Conservation (phyloP, 1,140 invertebrate genomes). For the Drosophila dunni region DNA sequence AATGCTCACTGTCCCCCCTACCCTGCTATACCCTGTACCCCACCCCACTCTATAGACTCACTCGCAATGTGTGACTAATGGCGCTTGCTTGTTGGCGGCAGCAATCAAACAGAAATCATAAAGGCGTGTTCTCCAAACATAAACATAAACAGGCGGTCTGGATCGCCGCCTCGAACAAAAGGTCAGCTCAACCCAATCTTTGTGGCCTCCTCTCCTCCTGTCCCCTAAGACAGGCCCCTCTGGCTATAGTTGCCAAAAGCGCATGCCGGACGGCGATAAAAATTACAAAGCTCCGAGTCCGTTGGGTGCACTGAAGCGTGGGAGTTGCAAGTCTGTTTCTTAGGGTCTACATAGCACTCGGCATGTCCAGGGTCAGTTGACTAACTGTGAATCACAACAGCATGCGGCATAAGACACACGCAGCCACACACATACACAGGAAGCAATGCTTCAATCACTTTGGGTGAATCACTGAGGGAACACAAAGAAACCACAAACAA, state of each 20-base stretch:
- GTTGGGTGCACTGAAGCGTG: slow-evolving; percentile 49
- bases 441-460: background rate
- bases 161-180: slow-evolving; percentile 58
- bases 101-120: slow-evolving; percentile 83
- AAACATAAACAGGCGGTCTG: slow-evolving; percentile 56
- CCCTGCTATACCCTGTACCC: background rate
- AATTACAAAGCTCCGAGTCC: slow-evolving; percentile 58
- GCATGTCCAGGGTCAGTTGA: slow-evolving; percentile 25
- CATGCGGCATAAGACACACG: background rate
- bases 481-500: background rate
- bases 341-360: slow-evolving; percentile 21
- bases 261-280: slow-evolving; percentile 72
- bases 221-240: background rate
- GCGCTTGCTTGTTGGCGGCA: slow-evolving; percentile 65
- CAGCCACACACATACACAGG: background rate
- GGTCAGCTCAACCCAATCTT: slow-evolving; percentile 31
- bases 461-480: background rate
- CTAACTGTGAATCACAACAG: slow-evolving; percentile 26
- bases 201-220: background rate
- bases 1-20: slow-evolving; percentile 27
- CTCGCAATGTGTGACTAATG: slow-evolving; percentile 73
- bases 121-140: slow-evolving; percentile 80
- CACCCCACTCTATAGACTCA: background rate
- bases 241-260: slow-evolving; percentile 15
- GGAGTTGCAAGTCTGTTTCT: slow-evolving; percentile 14